phyloP scores from a whole-genome alignment of 1,140 invertebrate genomes.

The Philotrypesis tridentata region DNA sequence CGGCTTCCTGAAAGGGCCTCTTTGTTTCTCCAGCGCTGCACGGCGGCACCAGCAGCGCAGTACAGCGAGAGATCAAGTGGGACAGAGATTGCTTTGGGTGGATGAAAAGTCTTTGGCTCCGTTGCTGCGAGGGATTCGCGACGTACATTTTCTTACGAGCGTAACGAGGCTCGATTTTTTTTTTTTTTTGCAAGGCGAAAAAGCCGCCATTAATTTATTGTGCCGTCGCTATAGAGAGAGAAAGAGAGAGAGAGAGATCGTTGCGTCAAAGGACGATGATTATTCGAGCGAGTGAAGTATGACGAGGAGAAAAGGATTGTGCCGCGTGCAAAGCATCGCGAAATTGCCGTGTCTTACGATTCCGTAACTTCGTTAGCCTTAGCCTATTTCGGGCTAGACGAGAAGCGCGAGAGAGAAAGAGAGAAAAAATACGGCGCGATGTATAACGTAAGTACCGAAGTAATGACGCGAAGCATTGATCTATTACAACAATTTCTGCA shows the following conservation, averaged over 20 bases:
- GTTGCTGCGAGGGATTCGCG: background rate
- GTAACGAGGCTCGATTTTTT: background rate
- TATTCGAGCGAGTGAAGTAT: background rate
- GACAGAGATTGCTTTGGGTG: background rate
- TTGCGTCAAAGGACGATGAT: background rate
- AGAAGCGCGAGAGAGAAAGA: background rate
- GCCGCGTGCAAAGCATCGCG: background rate
- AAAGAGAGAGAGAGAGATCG: background rate
- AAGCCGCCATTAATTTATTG: background rate
- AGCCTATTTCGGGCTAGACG: background rate
- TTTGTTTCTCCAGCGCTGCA: background rate
- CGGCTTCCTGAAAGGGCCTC: background rate
- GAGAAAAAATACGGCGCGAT: background rate
- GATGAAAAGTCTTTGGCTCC: background rate
- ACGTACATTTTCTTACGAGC: background rate
- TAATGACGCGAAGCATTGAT: background rate
- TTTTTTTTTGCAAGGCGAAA: background rate
- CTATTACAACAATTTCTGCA: background rate
- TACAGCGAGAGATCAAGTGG: background rate
- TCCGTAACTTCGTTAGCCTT: background rate
- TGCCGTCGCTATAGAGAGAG: background rate
- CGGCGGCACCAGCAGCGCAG: too few species aligned
- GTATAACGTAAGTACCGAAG: too few species aligned
- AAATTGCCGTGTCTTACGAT: background rate
- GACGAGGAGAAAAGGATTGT: background rate